Evolutionary conservation across 2,797 vertebrate species (phyloP), one percentile per base, ranked within the genome.

Genomic region (Melanotaenia maccullochi): DNA sequence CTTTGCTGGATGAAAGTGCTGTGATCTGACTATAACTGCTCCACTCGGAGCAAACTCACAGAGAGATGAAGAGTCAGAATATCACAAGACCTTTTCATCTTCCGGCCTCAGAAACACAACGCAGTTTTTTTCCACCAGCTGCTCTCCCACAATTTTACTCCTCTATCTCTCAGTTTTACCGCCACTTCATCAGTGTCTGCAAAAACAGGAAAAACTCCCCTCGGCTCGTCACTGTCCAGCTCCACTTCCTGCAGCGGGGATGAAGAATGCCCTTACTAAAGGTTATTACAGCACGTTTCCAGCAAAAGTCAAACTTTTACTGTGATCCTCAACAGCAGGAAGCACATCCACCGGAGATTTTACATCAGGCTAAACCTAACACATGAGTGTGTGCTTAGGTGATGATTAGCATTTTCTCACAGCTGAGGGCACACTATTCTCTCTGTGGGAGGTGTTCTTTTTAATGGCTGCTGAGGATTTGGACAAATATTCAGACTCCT

Each of bases 291-390:
- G n/a, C 52, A 55, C 14, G 5, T 57, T 82, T 72, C 24, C 51
- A 36, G 33, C 18, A 25, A 47, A 73, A 69, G 56, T 71, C 72
- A 65, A 73, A 68, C 60, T 63, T 36, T 9, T 25, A 5, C 58
- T 59, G 35, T 78, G 65, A 57, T 83, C 68, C 59, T 25, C 49
- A 47, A 78, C 84, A 72, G 72, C 55, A 49, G 83, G 78, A 63
- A 44, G 58, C 13, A 52, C 5, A n/a, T 57, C 55, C 69, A 73
- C 60, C 5, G 3, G n/a, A 38, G 70, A 52, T 38, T 66, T 68
- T 56, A 60, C 61, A 73, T 1, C 4, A 71, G 55, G 60, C 60
- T 78, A 30, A 75, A 59, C 62, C 55, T 28, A 61, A 68, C 14
- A 59, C 71, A 58, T 0, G 20, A 42, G 16, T 5, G 3, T 57